Base-by-base conservation (phyloP, 64 coral and sea anemone genomes). In the Acropora yongei region DNA sequence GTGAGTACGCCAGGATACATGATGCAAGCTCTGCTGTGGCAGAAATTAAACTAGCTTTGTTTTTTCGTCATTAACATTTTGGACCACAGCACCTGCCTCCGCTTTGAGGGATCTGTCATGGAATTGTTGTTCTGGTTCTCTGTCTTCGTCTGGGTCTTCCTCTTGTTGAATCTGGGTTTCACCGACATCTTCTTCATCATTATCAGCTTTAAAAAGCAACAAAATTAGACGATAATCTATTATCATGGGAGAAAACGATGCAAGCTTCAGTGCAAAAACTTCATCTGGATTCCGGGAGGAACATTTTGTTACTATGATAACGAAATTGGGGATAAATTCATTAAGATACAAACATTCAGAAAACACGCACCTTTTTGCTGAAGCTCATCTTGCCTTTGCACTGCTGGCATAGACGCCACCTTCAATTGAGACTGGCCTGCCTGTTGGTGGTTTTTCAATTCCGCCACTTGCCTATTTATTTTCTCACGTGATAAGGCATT, bases 121-220 rank as follows among this genome's bases (percentile, higher is more conserved):
- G 5, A 45, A 65, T 80, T 60, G 51, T 81, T 81, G 47, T 14
- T 81, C 30, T 81, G 76, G 76, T 82, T 41, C 47, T 10, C 69
- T 16, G 12, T 10, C 58, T 2, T 83, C 58, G 72, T 85, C 66
- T 47, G 82, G 82, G 46, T 85, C 82, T 71, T 85, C 7, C 16
- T 85, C 6, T 5, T 85, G 42, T 10, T 67, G 44, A 68, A 49
- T 46, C 44, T 71, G 16, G n/a, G 44, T 65, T 45, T 67, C 47
- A n/a, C 45, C 45, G 10, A 44, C 82, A 85, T 85, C 82, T n/a
- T 85, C 82, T 4, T 85, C 82, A 66, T 85, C 80, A 83, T 81
- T 61, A 41, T 67, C 82, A 85, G 63, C 82, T 85, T 39, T 8
- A 67, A 3, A 85, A 19, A 47, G 19, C 16, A 47, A 63, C 30